Conservation (phyloP, 2,888 invertebrate species). For the Epirrhoe tristata region DNA sequence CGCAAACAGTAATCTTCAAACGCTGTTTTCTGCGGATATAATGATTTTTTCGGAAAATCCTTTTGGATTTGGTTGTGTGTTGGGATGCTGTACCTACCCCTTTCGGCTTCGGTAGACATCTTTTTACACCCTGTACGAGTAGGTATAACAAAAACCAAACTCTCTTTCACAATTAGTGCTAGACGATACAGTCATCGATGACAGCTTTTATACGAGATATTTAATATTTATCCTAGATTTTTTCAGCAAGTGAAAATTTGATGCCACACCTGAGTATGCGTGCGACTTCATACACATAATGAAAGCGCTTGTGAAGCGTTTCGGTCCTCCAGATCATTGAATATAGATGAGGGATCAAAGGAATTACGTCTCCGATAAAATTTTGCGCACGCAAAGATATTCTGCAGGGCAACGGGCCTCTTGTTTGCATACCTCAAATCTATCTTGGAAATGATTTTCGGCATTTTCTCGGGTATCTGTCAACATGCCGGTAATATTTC, state of each 20-base stretch:
- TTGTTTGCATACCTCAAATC: conserved; percentile 66
- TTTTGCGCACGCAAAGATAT: conserved; percentile 75
- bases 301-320: conserved; percentile 81
- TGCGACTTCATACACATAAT: conserved; percentile 72
- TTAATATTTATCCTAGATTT: too few species aligned
- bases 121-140: too few species aligned
- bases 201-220: too few species aligned
- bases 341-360: conserved; percentile 84
- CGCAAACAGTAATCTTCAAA: too few species aligned
- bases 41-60: too few species aligned
- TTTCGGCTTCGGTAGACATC: too few species aligned
- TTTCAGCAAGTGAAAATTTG: not conserved
- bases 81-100: too few species aligned
- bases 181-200: too few species aligned
- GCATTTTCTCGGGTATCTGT: conserved; percentile 7
- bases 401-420: conserved; percentile 60
- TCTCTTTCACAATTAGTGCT: too few species aligned
- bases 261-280: conserved; percentile 19
- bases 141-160: too few species aligned
- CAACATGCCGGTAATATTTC: conserved; percentile 1
- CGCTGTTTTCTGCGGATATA: too few species aligned
- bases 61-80: too few species aligned
- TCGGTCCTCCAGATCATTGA: conserved; percentile 79
- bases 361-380: conserved; percentile 79
- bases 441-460: conserved; percentile 23